Conservation (phyloP, 2,797 vertebrate genomes). For the Rhinogobio ventralis region DNA sequence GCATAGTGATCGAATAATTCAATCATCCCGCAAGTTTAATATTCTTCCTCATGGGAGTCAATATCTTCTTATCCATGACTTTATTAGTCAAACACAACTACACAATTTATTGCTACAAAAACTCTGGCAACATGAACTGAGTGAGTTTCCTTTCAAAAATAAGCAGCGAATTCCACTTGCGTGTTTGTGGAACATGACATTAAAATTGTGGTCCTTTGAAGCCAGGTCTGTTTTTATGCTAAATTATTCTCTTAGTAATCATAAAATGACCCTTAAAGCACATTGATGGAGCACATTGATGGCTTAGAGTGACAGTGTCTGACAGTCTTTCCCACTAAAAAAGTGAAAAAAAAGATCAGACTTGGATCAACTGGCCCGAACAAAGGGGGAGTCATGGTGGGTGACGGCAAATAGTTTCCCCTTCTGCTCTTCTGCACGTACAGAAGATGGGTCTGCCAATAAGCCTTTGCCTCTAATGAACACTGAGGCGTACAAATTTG, state of each 20-base stretch:
- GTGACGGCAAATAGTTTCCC: slow-evolving; percentile 75
- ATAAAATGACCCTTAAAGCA: background rate
- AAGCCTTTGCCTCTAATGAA: slow-evolving; percentile 72
- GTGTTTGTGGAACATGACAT: slow-evolving; percentile 40
- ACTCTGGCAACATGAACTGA: slow-evolving; percentile 33
- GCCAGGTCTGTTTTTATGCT: background rate
- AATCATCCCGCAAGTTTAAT: background rate
- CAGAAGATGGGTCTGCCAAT: slow-evolving; percentile 73
- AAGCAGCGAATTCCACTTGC: slow-evolving; percentile 70
- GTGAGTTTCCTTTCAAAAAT: slow-evolving; percentile 53
- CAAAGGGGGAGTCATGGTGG: slow-evolving; percentile 76
- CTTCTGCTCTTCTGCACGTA: slow-evolving; percentile 76
- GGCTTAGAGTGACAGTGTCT: background rate
- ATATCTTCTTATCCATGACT: background rate
- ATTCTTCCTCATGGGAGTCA: background rate
- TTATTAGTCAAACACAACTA: slow-evolving; percentile 21
- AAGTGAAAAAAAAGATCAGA: slow-evolving; percentile 72
- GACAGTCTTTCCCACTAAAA: background rate
- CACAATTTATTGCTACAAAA: slow-evolving; percentile 7
- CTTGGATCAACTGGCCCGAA: slow-evolving; percentile 79
- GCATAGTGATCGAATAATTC: slow-evolving; percentile 4
- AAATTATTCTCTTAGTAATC: background rate
- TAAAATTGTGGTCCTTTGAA: background rate
- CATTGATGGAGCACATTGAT: background rate
- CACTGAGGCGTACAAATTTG: slow-evolving; percentile 73